Conservation (phyloP, 23 tunicate genomes). For the Ascidia mentula region DNA sequence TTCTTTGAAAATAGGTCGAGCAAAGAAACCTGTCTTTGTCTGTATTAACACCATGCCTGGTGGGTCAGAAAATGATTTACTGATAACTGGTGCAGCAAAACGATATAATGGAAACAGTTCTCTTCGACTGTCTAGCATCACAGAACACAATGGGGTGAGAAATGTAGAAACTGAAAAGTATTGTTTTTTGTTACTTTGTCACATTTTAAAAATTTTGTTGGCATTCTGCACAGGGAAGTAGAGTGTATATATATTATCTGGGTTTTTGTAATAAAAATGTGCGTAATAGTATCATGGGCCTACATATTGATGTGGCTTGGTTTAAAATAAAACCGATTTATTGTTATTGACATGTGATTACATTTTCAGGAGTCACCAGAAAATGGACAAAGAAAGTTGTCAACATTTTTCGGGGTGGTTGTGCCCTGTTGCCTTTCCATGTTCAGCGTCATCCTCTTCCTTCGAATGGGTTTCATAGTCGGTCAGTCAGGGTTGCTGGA, state of each 20-base stretch:
- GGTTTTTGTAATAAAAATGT: too few relatives aligned
- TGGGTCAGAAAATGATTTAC: background rate
- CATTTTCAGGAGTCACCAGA: conserved; percentile 11
- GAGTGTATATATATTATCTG: too few relatives aligned
- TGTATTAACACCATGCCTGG: background rate
- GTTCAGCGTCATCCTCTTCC: conserved; percentile 97
- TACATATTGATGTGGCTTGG: too few relatives aligned
- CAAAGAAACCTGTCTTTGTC: too few relatives aligned
- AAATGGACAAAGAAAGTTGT: conserved; percentile 42
- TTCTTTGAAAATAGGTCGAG: too few relatives aligned
- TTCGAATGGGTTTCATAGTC: conserved; percentile 99
- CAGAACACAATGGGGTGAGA: conserved; percentile 17
- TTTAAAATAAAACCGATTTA: too few relatives aligned
- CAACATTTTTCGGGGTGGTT: conserved; percentile 96
- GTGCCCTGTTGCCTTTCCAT: conserved; percentile 98
- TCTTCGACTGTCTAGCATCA: conserved; percentile 18
- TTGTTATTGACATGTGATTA: too few relatives aligned
- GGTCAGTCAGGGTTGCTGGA: conserved; percentile 96
- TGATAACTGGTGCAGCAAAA: background rate
- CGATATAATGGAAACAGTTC: conserved; percentile 12
- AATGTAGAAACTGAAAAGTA: too few relatives aligned
- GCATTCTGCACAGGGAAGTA: too few relatives aligned
- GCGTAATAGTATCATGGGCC: too few relatives aligned
- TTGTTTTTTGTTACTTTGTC: too few relatives aligned
- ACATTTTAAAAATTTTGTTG: too few relatives aligned